Base-by-base conservation (phyloP, 2,797 vertebrate genomes). In the Gymnoscopelus microlampas region DNA sequence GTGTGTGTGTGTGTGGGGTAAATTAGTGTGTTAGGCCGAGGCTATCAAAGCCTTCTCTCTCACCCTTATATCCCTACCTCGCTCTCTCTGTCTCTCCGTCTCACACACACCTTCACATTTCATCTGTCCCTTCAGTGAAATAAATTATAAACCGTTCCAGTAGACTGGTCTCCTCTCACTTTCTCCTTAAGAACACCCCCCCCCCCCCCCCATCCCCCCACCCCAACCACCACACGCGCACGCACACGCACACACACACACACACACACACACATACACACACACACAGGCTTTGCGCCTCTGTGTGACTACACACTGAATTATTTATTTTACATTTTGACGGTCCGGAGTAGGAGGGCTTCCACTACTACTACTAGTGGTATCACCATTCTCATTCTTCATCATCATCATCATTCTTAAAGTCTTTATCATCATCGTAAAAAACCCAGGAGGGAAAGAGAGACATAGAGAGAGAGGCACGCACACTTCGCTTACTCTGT, bases 81-180 rank as follows among this genome's bases (percentile, higher is more conserved):
- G 63, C 56, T 81, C 71, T 59, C 68, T 67, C 64, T 67, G 39
- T 56, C 9, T 1, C 64, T 63, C 32, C 6, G 4, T 35, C 54
- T 39, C 19, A 19, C 19, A 19, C 19, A 19, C 19, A 19, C 19
- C 48, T 63, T 13, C 24, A 35, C 32, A 12, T 39, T 13, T 32
- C 9, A 15, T 7, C 3, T 12, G 23, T 12, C 12, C 29, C 55
- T 12, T 29, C 48, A 26, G 19, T 15, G 48, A 66, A 76, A 71
- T 78, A 70, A 78, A 84, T 81, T 67, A 81, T 74, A 78, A 82
- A 80, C 55, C 60, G 55, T 64, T 67, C 70, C 77, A 35, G 51
- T 19, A 50, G 68, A 63, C 32, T 48, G 1, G n/a, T 75, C 74
- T 76, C 58, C 49, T 24, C 54, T 70, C 64, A 74, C 69, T 78